Evolutionary conservation across 2,797 vertebrate genomes (phyloP).

Genomic region (Acomys russatus): DNA sequence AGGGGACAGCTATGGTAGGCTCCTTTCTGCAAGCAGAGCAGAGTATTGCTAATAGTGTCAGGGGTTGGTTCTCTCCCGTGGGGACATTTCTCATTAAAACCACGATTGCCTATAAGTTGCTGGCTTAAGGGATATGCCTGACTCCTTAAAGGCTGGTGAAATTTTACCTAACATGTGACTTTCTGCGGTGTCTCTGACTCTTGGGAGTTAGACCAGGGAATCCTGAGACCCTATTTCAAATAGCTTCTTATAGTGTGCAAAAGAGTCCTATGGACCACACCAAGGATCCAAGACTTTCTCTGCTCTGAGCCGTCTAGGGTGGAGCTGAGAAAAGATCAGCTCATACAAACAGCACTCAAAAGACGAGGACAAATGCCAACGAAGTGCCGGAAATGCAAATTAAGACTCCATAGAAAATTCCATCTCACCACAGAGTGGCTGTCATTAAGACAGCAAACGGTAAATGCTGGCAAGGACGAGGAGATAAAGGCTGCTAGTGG

Average conservation of each 20-base stretch:
- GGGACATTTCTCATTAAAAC: not conserved
- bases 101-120: not conserved
- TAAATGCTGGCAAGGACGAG: not conserved
- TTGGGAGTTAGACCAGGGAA: not conserved
- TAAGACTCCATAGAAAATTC: not conserved
- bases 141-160: not conserved
- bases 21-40: too few relatives aligned
- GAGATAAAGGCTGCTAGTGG: not conserved
- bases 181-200: not conserved
- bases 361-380: not conserved
- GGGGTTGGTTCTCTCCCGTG: not conserved
- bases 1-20: too few relatives aligned
- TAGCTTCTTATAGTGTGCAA: not conserved
- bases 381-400: not conserved
- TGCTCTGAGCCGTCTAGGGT: not conserved
- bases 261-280: too few relatives aligned
- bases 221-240: not conserved
- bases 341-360: not conserved
- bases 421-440: not conserved
- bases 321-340: not conserved
- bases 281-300: not conserved
- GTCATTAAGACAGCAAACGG: not conserved
- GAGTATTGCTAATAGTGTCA: too few relatives aligned
- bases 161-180: not conserved
- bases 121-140: not conserved